phyloP scores from a whole-genome alignment of 2,888 invertebrate genomes.

The Lasioglossum marginatum region DNA sequence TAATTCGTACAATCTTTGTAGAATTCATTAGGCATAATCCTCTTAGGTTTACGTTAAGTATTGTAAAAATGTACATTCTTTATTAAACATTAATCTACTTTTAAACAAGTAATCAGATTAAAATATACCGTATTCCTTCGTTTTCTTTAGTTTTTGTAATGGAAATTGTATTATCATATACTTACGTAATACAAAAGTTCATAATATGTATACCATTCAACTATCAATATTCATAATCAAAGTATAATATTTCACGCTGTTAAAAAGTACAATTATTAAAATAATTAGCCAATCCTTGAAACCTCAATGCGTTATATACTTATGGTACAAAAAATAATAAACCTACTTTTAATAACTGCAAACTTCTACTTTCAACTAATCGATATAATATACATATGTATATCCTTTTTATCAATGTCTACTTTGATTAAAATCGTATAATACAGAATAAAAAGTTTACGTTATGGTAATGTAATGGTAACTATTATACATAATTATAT shows the following conservation, averaged over 20 bases:
- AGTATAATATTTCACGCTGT: not conserved
- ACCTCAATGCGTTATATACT: not conserved
- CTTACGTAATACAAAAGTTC: constrained; percentile 18
- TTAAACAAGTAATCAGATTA: constrained; percentile 21
- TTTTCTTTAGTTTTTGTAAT: constrained; percentile 15
- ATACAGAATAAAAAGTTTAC: constrained; percentile 33
- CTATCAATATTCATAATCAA: constrained; percentile 17
- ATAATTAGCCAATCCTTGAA: not conserved
- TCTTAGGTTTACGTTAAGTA: constrained; percentile 29
- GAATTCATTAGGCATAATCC: constrained; percentile 18
- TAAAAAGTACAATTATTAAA: not conserved
- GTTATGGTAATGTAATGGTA: not conserved
- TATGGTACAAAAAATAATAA: constrained; percentile 1
- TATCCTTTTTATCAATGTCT: not conserved
- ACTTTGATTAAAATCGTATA: not conserved
- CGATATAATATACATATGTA: not conserved
- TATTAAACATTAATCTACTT: constrained; percentile 20
- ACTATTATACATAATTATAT: not conserved
- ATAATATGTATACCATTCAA: constrained; percentile 39
- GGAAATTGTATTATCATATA: constrained; percentile 1
- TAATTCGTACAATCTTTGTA: constrained; percentile 24
- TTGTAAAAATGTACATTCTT: constrained; percentile 43
- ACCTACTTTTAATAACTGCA: not conserved
- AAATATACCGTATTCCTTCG: not conserved
- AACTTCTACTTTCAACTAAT: not conserved